Percentiles rank a stretch among this genome's conserved stretches.
These are phyloP conservation scores for Poecilia picta DNA, from an alignment of 2,797 vertebrate genomes.

Conservation along the genomic window DNA sequence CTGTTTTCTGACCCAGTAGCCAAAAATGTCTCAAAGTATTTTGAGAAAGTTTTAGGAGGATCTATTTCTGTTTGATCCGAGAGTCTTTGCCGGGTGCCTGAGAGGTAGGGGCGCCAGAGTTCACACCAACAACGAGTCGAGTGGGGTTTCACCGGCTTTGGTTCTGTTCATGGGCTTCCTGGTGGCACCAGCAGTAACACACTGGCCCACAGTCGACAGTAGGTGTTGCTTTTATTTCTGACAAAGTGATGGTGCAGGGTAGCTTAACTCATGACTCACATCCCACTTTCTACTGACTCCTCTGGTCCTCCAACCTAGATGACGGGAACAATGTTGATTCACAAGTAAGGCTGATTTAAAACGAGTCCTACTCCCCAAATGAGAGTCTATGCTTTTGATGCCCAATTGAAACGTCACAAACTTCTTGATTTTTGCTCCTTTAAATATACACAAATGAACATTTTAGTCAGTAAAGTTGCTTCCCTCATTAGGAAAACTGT, in stretches of 20 bases:
- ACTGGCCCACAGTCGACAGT: neutral
- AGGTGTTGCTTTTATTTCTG: neutral
- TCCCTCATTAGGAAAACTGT: neutral
- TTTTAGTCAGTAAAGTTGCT: neutral
- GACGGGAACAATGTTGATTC: neutral
- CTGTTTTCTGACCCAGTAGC: neutral
- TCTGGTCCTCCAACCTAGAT: neutral
- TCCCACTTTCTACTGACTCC: neutral
- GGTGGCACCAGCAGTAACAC: neutral
- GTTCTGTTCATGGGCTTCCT: neutral
- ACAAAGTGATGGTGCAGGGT: neutral
- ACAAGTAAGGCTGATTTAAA: neutral
- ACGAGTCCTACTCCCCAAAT: neutral
- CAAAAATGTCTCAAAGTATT: neutral
- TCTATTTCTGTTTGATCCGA: neutral
- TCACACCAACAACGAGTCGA: neutral
- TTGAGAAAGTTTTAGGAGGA: neutral
- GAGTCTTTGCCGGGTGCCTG: neutral
- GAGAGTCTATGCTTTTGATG: neutral
- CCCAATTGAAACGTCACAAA: neutral
- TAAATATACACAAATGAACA: neutral
- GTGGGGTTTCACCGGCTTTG: neutral
- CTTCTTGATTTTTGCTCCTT: neutral
- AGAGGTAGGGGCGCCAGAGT: neutral
- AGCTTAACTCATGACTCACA: neutral